Percentiles rank a stretch among this genome's conserved stretches.
phyloP scores from a whole-genome alignment of 2,797 vertebrate species.

The Microcaecilia unicolor region DNA sequence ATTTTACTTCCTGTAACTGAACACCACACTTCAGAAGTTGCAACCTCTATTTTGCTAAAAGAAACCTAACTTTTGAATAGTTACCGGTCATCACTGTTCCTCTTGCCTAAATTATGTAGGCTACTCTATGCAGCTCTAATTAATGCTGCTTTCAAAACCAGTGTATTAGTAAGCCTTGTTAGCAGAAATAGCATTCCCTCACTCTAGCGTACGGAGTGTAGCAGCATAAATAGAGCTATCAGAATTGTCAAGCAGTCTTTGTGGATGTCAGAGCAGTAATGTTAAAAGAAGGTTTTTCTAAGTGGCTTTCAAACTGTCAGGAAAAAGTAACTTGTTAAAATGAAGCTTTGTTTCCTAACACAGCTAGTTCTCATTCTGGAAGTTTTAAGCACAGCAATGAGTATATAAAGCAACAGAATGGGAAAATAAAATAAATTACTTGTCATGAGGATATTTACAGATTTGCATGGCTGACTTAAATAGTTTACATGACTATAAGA shows the following conservation, averaged over 20 bases:
- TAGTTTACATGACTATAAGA: constrained; percentile 24
- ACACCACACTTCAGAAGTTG: no score
- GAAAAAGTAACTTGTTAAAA: constrained; percentile 34
- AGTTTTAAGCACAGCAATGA: constrained; percentile 38
- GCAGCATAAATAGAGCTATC: constrained; percentile 46
- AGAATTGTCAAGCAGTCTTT: constrained; percentile 41
- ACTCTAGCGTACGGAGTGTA: constrained; percentile 35
- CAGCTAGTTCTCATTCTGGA: constrained; percentile 26
- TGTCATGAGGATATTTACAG: constrained; percentile 18
- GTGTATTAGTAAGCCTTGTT: constrained; percentile 25
- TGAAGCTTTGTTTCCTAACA: constrained; percentile 21
- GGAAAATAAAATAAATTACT: constrained; percentile 39
- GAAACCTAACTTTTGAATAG: no score
- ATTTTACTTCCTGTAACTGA: no score
- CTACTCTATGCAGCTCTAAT: no score
- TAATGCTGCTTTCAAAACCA: constrained; percentile 25
- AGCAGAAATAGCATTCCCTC: constrained; percentile 26
- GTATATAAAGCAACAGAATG: constrained; percentile 44
- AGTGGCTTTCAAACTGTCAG: constrained; percentile 25
- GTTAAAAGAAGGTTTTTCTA: constrained; percentile 28
- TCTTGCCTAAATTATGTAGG: no score
- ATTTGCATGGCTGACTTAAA: constrained; percentile 13
- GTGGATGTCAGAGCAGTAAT: constrained; percentile 40
- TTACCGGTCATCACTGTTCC: no score
- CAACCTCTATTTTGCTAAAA: no score